These are phyloP conservation scores for Platichthys flesus DNA, from an alignment of 2,113 vertebrate genomes.

Conservation along the genomic window DNA sequence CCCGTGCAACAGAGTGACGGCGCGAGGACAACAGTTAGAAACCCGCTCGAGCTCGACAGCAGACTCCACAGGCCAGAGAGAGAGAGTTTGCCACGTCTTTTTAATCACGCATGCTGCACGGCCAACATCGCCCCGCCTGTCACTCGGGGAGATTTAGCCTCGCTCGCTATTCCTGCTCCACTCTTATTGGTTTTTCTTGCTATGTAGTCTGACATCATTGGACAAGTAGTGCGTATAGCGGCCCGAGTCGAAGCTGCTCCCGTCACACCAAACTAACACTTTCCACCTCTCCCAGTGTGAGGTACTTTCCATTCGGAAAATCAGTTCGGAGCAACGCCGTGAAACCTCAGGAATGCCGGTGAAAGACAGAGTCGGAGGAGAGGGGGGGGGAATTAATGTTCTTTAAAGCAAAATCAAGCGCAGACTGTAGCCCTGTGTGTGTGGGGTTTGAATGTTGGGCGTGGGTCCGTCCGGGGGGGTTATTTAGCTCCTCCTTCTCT, in stretches of 20 bases:
- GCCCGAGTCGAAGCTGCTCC: slow-evolving; percentile 39
- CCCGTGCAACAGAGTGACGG: slow-evolving; percentile 47
- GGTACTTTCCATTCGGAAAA: slow-evolving; percentile 24
- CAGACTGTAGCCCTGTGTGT: slow-evolving; percentile 28
- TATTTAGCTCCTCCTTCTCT: slow-evolving; percentile 34
- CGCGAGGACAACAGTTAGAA: slow-evolving; percentile 55
- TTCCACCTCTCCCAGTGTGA: slow-evolving; percentile 13
- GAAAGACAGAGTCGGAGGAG: slow-evolving; percentile 37
- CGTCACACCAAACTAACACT: slow-evolving; percentile 27
- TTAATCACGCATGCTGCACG: slow-evolving; percentile 67
- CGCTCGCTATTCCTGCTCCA: slow-evolving; percentile 41
- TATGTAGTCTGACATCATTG: slow-evolving; percentile 63
- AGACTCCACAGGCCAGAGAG: slow-evolving; percentile 56
- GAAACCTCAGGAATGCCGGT: slow-evolving; percentile 33
- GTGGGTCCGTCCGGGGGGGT: slow-evolving; percentile 8
- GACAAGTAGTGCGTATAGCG: slow-evolving; percentile 52
- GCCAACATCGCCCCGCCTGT: slow-evolving; percentile 22
- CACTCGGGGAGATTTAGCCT: slow-evolving; percentile 16
- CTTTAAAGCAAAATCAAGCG: too few species aligned
- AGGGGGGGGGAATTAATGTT: neutral
- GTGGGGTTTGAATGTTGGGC: neutral
- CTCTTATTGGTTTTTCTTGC: slow-evolving; percentile 64
- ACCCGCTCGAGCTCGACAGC: slow-evolving; percentile 42
- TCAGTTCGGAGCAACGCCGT: slow-evolving; percentile 15
- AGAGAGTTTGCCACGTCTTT: slow-evolving; percentile 47